Conservation (phyloP, 2,113 vertebrate genomes). For the Xyrauchen texanus region DNA sequence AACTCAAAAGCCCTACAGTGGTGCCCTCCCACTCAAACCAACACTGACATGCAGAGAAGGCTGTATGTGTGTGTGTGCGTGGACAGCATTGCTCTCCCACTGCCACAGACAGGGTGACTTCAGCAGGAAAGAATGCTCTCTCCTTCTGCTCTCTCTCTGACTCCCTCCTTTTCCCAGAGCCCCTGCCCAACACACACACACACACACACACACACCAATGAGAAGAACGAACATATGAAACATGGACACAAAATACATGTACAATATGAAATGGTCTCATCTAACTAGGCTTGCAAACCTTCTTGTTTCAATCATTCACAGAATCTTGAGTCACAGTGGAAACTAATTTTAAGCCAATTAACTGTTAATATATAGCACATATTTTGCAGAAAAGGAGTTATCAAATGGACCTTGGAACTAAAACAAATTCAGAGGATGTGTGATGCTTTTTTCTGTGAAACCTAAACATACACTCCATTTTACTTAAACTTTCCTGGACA, state of each 20-base stretch:
- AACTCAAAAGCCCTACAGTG: constrained; percentile 51
- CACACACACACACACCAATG: constrained; percentile 16
- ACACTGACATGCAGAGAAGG: constrained; percentile 52
- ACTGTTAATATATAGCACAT: neutral
- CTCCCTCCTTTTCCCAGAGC: constrained; percentile 49
- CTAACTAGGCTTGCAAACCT: neutral
- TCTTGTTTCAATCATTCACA: neutral
- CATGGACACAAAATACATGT: neutral
- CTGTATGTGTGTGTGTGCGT: constrained; percentile 42
- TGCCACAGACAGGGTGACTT: constrained; percentile 61
- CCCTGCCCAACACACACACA: constrained; percentile 31
- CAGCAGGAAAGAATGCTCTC: constrained; percentile 62
- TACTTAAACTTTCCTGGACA: neutral
- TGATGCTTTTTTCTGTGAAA: neutral
- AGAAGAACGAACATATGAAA: constrained; percentile 5
- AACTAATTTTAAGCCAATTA: neutral
- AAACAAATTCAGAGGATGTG: neutral
- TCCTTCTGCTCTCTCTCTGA: constrained; percentile 48
- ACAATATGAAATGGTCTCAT: neutral
- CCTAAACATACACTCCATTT: neutral
- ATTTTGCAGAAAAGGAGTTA: neutral
- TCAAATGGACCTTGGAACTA: neutral
- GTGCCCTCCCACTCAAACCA: constrained; percentile 48
- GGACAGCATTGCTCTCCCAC: constrained; percentile 55
- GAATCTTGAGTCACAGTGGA: neutral